Evolutionary conservation across 2,888 invertebrate genomes (phyloP).

Genomic region (Phymatocera aterrima): DNA sequence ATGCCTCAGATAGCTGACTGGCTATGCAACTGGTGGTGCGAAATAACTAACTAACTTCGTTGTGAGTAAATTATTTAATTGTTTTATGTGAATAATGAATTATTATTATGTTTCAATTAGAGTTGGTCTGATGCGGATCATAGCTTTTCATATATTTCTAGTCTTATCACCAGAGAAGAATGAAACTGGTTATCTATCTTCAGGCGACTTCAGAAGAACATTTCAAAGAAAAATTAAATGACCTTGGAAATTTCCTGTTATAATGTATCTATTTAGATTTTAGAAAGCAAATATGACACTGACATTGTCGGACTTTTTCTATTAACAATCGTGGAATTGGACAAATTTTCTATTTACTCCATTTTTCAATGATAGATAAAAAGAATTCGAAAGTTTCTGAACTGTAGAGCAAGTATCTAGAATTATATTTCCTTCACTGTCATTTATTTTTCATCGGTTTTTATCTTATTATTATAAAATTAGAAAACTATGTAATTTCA

Average conservation of each 20-base stretch:
- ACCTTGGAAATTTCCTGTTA: background rate
- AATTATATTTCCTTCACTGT: background rate
- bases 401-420: no score
- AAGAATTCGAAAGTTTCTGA: no score
- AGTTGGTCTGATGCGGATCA: background rate
- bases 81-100: background rate
- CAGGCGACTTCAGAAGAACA: no score
- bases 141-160: background rate
- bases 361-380: no score
- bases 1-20: background rate
- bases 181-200: no score
- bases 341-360: no score
- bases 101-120: background rate
- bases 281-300: background rate
- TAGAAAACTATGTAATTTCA: background rate
- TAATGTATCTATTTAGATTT: background rate
- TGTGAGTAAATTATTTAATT: background rate
- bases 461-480: background rate
- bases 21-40: background rate
- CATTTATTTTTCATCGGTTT: background rate
- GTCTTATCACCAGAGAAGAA: background rate
- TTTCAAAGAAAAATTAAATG: slow-evolving; percentile 1
- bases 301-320: background rate
- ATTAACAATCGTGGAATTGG: background rate
- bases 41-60: background rate